These are phyloP conservation scores for Microtus pennsylvanicus DNA, from an alignment of 2,113 vertebrate genomes.

Conservation along the genomic window DNA sequence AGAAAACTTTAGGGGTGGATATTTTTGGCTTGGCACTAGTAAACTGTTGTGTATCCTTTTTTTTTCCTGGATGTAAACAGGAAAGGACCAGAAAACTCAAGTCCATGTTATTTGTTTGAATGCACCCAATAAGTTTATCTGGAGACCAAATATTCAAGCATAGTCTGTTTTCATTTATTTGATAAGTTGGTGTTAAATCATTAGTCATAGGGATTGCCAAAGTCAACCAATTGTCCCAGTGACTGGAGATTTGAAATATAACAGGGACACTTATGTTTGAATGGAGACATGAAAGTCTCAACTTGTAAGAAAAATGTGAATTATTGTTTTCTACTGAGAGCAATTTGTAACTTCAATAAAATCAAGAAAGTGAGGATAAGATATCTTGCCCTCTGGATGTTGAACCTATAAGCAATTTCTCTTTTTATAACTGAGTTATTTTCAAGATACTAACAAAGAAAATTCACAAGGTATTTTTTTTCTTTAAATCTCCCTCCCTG, in stretches of 20 bases:
- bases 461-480: background rate
- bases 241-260: constrained; percentile 71
- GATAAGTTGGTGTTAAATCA: constrained; percentile 82
- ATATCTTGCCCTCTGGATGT: constrained; percentile 37
- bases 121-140: constrained; percentile 80
- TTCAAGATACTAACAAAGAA: constrained; percentile 52
- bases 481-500: background rate
- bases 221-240: constrained; percentile 80
- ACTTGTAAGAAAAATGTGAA: constrained; percentile 37
- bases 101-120: constrained; percentile 84
- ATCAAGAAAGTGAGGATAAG: constrained; percentile 61
- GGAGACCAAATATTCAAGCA: constrained; percentile 77
- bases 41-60: constrained; percentile 74
- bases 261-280: constrained; percentile 46
- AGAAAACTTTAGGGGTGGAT: constrained; percentile 75
- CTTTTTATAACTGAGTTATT: constrained; percentile 48
- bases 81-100: constrained; percentile 83
- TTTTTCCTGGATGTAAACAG: background rate
- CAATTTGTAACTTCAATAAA: constrained; percentile 71
- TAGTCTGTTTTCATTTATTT: constrained; percentile 82
- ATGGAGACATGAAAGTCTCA: constrained; percentile 46
- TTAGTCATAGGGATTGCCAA: constrained; percentile 76
- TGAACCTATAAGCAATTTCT: constrained; percentile 64
- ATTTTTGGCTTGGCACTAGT: constrained; percentile 73
- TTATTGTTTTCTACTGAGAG: constrained; percentile 58